A percentile compares a stretch with the other conserved stretches of the same genome.
Conservation (phyloP, 2,113 vertebrate species). For the Heterotis niloticus region DNA sequence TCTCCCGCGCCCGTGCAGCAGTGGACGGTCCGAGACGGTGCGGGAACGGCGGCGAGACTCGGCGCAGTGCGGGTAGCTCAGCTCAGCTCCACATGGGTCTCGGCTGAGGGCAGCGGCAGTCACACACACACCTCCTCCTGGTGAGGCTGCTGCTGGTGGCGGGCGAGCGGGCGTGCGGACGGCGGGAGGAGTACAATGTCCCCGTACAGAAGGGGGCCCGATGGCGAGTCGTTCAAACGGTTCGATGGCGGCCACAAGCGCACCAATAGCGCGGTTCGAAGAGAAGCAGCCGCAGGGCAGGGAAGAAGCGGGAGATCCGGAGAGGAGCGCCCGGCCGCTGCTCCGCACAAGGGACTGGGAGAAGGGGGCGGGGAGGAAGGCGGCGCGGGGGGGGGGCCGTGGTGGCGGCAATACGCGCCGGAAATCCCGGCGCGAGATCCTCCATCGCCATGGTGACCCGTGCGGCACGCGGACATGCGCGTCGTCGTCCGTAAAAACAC, state of each 20-base stretch:
- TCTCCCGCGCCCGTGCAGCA: background rate
- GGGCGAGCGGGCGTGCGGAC: background rate
- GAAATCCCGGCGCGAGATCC: slow-evolving; percentile 21
- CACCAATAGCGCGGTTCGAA: too few species aligned
- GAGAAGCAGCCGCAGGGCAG: too few species aligned
- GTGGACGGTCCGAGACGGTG: too few species aligned
- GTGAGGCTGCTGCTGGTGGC: background rate
- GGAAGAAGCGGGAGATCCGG: too few species aligned
- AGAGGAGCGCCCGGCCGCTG: background rate
- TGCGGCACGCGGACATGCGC: background rate
- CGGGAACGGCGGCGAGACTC: background rate
- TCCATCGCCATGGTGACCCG: slow-evolving; percentile 23
- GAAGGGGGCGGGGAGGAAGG: background rate
- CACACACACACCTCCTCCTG: too few species aligned
- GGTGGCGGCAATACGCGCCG: background rate
- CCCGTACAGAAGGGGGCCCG: too few species aligned
- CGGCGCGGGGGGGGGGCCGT: background rate
- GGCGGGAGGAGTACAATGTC: background rate
- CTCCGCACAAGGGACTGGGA: background rate
- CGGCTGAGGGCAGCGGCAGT: background rate
- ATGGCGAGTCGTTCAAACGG: background rate
- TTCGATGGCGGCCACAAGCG: too few species aligned
- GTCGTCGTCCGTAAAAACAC: background rate
- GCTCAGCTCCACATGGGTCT: slow-evolving; percentile 33
- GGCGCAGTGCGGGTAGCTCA: slow-evolving; percentile 2